Percentiles rank a stretch among this genome's conserved stretches.
These are phyloP conservation scores for Oasisia sp. DNA, from an alignment of 2,888 invertebrate species.

Conservation along the genomic window DNA sequence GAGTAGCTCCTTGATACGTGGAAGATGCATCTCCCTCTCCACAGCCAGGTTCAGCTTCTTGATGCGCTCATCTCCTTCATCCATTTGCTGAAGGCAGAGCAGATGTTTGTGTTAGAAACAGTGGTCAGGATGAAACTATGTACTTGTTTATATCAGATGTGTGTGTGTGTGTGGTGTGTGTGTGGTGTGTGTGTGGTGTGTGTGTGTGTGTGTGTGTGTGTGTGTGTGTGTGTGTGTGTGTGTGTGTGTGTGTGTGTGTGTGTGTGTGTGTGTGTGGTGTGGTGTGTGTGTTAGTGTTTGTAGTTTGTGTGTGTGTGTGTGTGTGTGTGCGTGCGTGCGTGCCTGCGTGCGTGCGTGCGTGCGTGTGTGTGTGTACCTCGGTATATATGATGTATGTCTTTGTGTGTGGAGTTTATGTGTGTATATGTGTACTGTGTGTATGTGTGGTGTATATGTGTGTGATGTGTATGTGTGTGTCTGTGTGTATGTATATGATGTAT, in stretches of 20 bases:
- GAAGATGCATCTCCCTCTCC: constrained; percentile 29
- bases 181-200: no score
- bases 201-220: no score
- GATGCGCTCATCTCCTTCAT: constrained; percentile 37
- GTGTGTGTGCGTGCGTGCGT: not conserved
- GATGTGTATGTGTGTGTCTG: no score
- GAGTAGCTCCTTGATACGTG: constrained; percentile 36
- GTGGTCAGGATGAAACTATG: not conserved
- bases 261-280: no score
- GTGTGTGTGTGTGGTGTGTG: no score
- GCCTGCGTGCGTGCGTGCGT: not conserved
- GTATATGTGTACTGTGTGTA: no score
- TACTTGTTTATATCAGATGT: no score
- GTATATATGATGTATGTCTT: not conserved
- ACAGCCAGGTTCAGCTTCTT: constrained; percentile 27
- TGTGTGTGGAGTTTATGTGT: not conserved
- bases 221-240: no score
- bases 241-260: no score
- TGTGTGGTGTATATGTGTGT: no score
- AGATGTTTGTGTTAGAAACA: not conserved
- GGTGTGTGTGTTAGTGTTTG: not conserved
- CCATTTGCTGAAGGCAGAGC: constrained; percentile 33
- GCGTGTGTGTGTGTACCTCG: not conserved
- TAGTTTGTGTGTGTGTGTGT: not conserved
- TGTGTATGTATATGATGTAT: no score